Conservation (phyloP, 2,113 vertebrate genomes). For the Grammatotria lemairii region DNA sequence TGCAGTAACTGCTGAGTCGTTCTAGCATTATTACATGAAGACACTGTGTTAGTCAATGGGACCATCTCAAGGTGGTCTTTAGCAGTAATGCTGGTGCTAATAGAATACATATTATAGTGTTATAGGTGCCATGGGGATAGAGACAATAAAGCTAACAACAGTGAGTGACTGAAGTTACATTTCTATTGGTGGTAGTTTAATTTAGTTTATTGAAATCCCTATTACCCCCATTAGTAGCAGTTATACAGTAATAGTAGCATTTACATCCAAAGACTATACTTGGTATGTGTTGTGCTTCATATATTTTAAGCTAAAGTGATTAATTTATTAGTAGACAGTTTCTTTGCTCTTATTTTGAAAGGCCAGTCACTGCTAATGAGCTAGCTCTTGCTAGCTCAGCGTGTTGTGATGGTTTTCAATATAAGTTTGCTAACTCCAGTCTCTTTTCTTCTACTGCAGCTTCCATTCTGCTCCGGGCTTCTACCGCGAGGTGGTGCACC, state of each 20-base stretch:
- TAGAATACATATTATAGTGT: background rate
- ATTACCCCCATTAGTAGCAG: background rate
- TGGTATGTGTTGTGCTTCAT: background rate
- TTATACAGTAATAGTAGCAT: background rate
- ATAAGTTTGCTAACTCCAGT: background rate
- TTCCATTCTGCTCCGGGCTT: background rate
- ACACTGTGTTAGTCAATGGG: background rate
- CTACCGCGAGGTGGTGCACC: rapidly evolving
- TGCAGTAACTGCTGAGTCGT: rapidly evolving
- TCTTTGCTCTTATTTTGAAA: background rate
- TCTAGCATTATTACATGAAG: background rate
- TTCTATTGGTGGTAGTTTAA: background rate
- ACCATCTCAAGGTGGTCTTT: background rate
- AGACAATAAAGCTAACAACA: background rate
- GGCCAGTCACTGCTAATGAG: background rate
- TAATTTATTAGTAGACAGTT: background rate
- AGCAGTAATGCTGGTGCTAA: background rate
- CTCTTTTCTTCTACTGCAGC: rapidly evolving
- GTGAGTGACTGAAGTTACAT: background rate
- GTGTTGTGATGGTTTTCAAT: rapidly evolving
- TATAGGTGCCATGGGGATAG: background rate
- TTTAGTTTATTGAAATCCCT: background rate
- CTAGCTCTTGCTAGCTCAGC: background rate
- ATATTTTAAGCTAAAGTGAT: background rate
- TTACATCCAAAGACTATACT: background rate